Conservation (phyloP, 2,113 vertebrate genomes). For the Phaethon lepturus region DNA sequence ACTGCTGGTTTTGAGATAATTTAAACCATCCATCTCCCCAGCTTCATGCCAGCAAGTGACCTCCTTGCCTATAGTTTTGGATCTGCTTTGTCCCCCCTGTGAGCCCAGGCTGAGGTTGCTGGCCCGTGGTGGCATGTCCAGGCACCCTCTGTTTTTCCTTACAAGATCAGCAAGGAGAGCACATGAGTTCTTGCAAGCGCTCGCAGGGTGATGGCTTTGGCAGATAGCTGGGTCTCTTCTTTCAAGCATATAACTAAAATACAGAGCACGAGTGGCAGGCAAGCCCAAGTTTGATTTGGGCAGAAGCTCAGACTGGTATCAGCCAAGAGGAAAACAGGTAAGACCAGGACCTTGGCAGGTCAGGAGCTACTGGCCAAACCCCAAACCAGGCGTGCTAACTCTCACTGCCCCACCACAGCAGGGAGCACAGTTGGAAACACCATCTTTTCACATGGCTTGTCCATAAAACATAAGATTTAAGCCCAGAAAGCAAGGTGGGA, state of each 20-base stretch:
- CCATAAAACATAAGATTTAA: background rate
- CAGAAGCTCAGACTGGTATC: background rate
- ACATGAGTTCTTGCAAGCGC: rapidly evolving
- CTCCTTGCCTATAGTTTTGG: background rate
- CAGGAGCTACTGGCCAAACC: background rate
- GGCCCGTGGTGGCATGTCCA: background rate
- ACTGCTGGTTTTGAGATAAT: background rate
- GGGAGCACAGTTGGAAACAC: background rate
- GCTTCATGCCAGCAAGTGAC: background rate
- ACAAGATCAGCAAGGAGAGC: background rate
- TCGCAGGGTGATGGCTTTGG: background rate
- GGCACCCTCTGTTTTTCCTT: background rate
- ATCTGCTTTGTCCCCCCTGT: background rate
- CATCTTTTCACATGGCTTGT: background rate
- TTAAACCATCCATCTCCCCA: background rate
- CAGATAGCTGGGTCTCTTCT: background rate
- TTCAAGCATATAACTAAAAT: background rate
- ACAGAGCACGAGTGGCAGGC: background rate
- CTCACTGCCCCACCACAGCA: rapidly evolving
- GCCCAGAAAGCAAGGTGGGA: background rate
- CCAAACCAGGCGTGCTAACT: background rate
- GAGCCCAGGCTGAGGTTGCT: background rate
- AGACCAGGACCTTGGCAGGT: background rate
- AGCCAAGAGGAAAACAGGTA: background rate
- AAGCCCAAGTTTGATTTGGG: background rate